phyloP scores from a whole-genome alignment of 2,113 vertebrate species.

The Scatophagus argus region DNA sequence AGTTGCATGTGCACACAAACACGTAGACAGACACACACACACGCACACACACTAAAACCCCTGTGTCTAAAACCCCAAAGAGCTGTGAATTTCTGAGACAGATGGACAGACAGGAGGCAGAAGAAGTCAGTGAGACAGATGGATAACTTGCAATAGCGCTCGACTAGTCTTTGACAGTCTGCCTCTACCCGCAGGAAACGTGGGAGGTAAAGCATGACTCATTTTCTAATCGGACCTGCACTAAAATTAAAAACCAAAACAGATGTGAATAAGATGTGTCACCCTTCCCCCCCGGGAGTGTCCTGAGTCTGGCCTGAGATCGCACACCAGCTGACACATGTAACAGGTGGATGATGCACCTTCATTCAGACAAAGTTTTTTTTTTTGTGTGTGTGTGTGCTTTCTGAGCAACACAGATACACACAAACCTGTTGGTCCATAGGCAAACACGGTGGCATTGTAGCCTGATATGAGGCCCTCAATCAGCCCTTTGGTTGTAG shows the following conservation, averaged over 20 bases:
- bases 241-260: slow-evolving; percentile 18
- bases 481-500: slow-evolving; percentile 90
- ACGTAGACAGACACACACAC: not conserved
- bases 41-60: not conserved
- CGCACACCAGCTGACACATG: not conserved
- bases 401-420: not conserved
- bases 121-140: slow-evolving; percentile 14
- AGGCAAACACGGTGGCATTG: slow-evolving; percentile 93
- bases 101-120: slow-evolving; percentile 29
- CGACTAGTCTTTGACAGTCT: slow-evolving; percentile 2
- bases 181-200: not conserved
- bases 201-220: slow-evolving; percentile 23
- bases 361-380: slow-evolving; percentile 7
- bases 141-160: not conserved
- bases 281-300: not conserved
- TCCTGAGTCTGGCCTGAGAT: slow-evolving; percentile 5
- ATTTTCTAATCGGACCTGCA: slow-evolving; percentile 38
- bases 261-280: slow-evolving; percentile 12
- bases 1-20: not conserved
- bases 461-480: slow-evolving; percentile 91
- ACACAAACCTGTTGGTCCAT: slow-evolving; percentile 91
- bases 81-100: slow-evolving; percentile 3
- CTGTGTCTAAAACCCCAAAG: slow-evolving; percentile 21
- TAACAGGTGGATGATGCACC: not conserved
- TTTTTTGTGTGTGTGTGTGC: too few species aligned